These are phyloP conservation scores for Lacanobia oleracea DNA, from an alignment of 2,888 invertebrate genomes.

Conservation along the genomic window DNA sequence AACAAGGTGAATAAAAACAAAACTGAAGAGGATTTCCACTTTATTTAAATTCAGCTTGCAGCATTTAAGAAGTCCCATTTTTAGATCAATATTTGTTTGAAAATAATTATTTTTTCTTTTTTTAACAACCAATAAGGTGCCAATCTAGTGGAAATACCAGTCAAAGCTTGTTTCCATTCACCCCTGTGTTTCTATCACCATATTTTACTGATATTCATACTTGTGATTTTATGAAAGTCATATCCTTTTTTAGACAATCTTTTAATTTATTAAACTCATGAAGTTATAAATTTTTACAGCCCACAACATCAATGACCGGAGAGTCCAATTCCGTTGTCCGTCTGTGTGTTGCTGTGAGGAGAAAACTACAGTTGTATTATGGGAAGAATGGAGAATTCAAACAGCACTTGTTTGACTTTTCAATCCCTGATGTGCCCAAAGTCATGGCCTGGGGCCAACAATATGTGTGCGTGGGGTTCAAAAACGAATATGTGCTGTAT, in stretches of 20 bases:
- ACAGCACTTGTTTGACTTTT: conserved; percentile 93
- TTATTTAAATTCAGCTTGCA: too few relatives aligned
- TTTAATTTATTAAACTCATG: neutral
- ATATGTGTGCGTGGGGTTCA: conserved; percentile 96
- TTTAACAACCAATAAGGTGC: too few relatives aligned
- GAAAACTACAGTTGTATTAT: conserved; percentile 96
- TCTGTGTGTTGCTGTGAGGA: conserved; percentile 96
- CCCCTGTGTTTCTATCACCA: too few relatives aligned
- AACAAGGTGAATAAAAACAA: too few relatives aligned
- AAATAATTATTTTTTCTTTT: too few relatives aligned
- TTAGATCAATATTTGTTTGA: too few relatives aligned
- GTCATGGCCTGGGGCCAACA: conserved; percentile 96
- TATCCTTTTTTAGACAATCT: neutral
- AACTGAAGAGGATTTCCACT: too few relatives aligned
- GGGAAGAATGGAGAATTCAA: conserved; percentile 96
- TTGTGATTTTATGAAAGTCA: neutral
- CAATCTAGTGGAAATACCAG: too few relatives aligned
- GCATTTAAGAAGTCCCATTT: too few relatives aligned
- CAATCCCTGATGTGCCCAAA: conserved; percentile 94
- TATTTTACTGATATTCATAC: too few relatives aligned
- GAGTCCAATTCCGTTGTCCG: conserved; percentile 94
- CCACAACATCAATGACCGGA: conserved; percentile 91
- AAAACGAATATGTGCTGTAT: conserved; percentile 94
- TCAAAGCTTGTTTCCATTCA: too few relatives aligned
- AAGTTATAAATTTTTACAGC: conserved; percentile 71